Base-by-base conservation (phyloP, 2,113 vertebrate genomes). In the Myotis brandtii region DNA sequence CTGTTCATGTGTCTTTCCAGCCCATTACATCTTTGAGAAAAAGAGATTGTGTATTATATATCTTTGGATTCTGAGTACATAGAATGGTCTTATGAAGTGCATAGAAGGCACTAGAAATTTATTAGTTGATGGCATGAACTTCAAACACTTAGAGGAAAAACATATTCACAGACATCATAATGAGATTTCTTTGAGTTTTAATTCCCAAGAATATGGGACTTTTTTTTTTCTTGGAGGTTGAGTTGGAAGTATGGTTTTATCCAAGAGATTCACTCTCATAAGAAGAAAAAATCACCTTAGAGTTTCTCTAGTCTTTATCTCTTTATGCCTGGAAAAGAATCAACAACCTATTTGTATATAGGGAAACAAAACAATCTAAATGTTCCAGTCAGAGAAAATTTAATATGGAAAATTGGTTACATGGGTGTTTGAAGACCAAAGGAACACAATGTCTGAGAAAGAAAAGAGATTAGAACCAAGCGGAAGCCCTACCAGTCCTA, bases 381-480 rank as follows among this genome's bases (percentile, higher is more conserved):
- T 88, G 25, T 93, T 70, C 70, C 54, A 77, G 40, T 77, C 75
- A 70, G 32, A 90, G 69, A 90, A 95, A 85, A 94, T 43, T 77
- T 91, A 91, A 70, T n/a, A 46, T 50, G 66, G 23, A 37, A 8
- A 87, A 95, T 34, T 92, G 73, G 27, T 95, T 93, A 81, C 86
- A 96, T 66, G 88, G 81, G 52, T 82, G 82, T 93, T 37, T 87
- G 82, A 88, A 93, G 59, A 91, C 56, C 37, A 91, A 81, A 94
- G 59, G 50, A 84, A 67, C 37, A 52, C 17, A 48, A 32, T 85
- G 40, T 30, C 18, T 77, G 72, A 76, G 76, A 56, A 93, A 84
- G 76, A 76, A 87, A 81, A 46, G 72, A 93, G 52, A 91, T 95
- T 82, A 81, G 66, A 88, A 96, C 85, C 89, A 88, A 64, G 66